Base-by-base conservation (phyloP, 1,140 invertebrate species). In the Dufourea novaeangliae region DNA sequence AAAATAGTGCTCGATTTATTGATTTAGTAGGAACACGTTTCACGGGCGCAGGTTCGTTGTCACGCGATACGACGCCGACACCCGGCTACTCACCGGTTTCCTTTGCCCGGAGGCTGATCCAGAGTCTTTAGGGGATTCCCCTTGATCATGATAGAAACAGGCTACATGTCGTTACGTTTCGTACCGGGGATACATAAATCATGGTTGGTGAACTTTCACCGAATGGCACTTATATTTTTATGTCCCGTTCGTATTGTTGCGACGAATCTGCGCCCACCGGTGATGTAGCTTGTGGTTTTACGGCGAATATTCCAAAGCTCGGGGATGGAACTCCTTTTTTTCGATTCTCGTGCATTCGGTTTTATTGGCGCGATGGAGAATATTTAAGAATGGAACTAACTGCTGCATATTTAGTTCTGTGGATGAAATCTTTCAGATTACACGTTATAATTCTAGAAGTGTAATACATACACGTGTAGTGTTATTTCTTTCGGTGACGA, bases 41-140 rank as follows among this genome's bases (percentile, higher is more conserved):
- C n/a, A n/a, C n/a, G n/a, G n/a, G n/a, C n/a, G n/a, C n/a, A n/a
- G 41, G 41, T 22, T 59, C 68, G 34, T 71, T 71, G 68, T 71
- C 54, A 32, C 8, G 8, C 20, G 68, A 61, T 44, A 27, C 39
- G 20, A 11, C 17, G 29, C 22, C 20, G 25, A 1, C 20, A 8
- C 22, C 20, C 50, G 25, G 27, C 27, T 29, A 20, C 39, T 17
- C 6, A n/a, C 6, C 20, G 22, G 20, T 59, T 44, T 71, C 32
- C 29, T 34, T 46, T 17, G 17, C 2, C 27, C 25, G 7, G 1
- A 8, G n/a, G 17, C 5, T 25, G 54, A 46, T 59, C 27, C n/a
- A 34, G 8, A 14, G 10, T 0, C 10, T 22, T 71, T 59, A 59
- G 6, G 12, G 27, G n/a, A 71, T 46, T 17, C 14, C 0, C 1